Evolutionary conservation across 2,888 invertebrate species (phyloP).

Genomic region (Spisula subtruncata): DNA sequence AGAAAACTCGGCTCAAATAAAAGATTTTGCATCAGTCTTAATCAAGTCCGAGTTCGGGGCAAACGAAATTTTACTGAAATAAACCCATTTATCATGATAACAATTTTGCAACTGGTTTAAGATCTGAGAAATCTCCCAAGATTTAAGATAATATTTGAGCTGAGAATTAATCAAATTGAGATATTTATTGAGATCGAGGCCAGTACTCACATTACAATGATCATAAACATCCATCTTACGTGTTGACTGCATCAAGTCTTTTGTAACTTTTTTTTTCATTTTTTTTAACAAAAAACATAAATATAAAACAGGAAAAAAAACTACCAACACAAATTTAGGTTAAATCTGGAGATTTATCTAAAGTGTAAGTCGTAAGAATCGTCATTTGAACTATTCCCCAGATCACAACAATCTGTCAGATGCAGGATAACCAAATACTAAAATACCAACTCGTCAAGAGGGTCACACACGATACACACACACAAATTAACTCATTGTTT

Average conservation of each 20-base stretch:
- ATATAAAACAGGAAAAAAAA: constrained; percentile 1
- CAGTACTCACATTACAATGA: too few species aligned
- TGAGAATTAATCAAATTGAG: neutral
- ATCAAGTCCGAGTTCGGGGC: too few species aligned
- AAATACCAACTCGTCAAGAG: neutral
- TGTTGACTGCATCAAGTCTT: too few species aligned
- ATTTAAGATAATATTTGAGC: too few species aligned
- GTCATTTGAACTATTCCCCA: neutral
- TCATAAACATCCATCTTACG: too few species aligned
- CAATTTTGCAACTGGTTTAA: too few species aligned
- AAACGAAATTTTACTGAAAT: too few species aligned
- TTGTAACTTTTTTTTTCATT: neutral
- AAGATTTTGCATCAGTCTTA: too few species aligned
- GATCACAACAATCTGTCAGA: neutral
- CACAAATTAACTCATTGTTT: neutral
- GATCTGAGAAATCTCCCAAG: too few species aligned
- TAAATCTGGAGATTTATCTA: neutral
- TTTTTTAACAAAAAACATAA: neutral
- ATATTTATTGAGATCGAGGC: too few species aligned
- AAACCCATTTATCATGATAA: too few species aligned
- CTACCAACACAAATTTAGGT: neutral
- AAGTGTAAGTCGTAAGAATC: neutral
- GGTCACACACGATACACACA: neutral
- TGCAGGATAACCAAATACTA: neutral
- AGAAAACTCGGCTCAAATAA: too few species aligned